These are phyloP conservation scores for Perca flavescens DNA, from an alignment of 2,113 vertebrate genomes.

Conservation along the genomic window DNA sequence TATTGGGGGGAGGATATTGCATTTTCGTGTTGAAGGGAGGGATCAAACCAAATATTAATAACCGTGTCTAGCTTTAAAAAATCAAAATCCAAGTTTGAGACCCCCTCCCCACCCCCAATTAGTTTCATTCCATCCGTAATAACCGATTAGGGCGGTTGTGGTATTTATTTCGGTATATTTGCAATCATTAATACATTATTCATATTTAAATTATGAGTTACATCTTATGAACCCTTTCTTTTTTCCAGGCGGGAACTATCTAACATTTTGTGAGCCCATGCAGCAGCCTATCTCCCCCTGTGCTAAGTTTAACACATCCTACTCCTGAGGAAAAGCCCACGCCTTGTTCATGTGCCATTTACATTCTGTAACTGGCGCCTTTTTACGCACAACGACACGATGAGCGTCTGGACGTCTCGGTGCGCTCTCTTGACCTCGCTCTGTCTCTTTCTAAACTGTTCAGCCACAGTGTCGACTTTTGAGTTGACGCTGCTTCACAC, in stretches of 20 bases:
- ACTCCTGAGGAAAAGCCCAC: not conserved
- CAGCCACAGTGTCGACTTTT: slow-evolving; percentile 60
- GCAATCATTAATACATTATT: not conserved
- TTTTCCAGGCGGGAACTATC: not conserved
- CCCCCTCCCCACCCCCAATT: not conserved
- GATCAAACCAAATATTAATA: not conserved
- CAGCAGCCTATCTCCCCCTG: too few species aligned
- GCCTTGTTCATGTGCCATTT: not conserved
- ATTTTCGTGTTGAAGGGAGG: not conserved
- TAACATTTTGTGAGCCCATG: too few species aligned
- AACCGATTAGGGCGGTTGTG: not conserved
- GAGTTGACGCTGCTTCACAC: slow-evolving; percentile 90
- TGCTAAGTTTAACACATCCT: not conserved
- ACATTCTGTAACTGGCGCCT: not conserved
- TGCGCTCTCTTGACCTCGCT: not conserved
- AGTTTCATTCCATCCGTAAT: not conserved
- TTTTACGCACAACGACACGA: slow-evolving; percentile 49
- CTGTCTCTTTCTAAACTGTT: slow-evolving; percentile 19
- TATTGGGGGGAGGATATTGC: not conserved
- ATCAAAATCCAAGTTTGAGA: not conserved
- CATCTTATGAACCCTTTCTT: not conserved
- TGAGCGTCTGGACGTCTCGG: not conserved
- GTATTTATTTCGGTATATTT: not conserved
- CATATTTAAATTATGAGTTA: not conserved
- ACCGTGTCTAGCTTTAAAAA: not conserved